Base-by-base conservation (phyloP, 1,140 invertebrate species). In the Centruroides sculpturatus region DNA sequence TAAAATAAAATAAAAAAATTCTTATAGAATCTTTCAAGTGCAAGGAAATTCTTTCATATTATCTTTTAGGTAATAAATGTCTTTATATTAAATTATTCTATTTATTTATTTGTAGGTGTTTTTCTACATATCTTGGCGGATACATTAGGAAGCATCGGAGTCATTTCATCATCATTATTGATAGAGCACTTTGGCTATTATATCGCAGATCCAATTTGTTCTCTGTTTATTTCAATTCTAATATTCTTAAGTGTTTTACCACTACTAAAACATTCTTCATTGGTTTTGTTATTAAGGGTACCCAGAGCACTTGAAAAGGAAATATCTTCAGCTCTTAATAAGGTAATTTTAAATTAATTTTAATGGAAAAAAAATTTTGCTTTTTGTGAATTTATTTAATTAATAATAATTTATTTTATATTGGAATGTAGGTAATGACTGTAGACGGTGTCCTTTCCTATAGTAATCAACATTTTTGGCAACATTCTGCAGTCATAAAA, bases 181-280 rank as follows among this genome's bases (percentile, higher is more conserved):
- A 81, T 83, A 53, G 76, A 83, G 67, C 72, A 77, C 61, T 80
- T 80, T 73, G 81, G 78, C 6, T 80, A 77, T 76, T 74, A 78
- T 56, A 77, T 81, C 59, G 80, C 81, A 5, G 81, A 83, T 69
- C 82, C 82, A 3, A 71, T 83, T n/a, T 83, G 81, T 67, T 83
- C 82, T 6, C 60, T 83, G 6, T 78, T 83, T 64, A 79, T 83
- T 62, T 77, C 81, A 5, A 66, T 77, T 23, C 71, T 83, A 55
- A 82, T 83, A 60, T 71, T 81, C 34, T 65, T 77, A 7, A 80
- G 77, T 68, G 80, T 82, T 5, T 66, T 79, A 34, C 81, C 81
- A 3, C 67, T 82, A 6, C 68, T 82, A 23, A 79, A 76, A 63
- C 76, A 79, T 56, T 79, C 80, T 7, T 71, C 73, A 11, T 54